These are phyloP conservation scores for Pipistrellus nathusii DNA, from an alignment of 2,797 vertebrate genomes.

Conservation along the genomic window DNA sequence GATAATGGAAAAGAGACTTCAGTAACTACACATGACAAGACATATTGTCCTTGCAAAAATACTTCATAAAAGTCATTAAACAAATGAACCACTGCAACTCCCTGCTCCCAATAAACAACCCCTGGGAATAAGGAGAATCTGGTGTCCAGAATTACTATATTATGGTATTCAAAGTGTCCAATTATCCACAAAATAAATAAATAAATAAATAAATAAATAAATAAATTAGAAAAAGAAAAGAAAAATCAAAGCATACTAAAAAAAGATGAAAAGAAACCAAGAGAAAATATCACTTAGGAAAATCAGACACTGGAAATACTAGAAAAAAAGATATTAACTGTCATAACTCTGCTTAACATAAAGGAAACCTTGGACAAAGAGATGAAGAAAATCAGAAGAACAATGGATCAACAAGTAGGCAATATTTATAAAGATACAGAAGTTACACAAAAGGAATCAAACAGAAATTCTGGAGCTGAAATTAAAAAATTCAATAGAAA, in stretches of 20 bases:
- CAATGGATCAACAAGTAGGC: background rate
- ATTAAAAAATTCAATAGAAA: background rate
- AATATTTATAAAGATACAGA: background rate
- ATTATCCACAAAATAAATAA: background rate
- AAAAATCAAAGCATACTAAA: background rate
- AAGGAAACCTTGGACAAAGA: background rate
- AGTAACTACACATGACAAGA: background rate
- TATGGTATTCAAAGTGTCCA: background rate
- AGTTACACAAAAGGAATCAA: background rate
- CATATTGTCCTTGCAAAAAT: background rate
- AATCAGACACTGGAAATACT: background rate
- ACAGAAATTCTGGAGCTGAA: background rate
- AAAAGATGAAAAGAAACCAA: background rate
- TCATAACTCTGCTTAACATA: background rate
- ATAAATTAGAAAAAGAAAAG: too few relatives aligned
- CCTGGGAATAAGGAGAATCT: background rate
- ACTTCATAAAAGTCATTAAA: background rate
- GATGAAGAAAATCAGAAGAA: constrained; percentile 19
- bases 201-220: background rate
- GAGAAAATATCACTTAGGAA: background rate
- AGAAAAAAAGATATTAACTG: constrained; percentile 51
- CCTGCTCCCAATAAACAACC: background rate
- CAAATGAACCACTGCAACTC: background rate
- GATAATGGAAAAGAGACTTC: background rate
- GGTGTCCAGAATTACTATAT: background rate